These are phyloP conservation scores for Lamprologus sp. DNA, from an alignment of 2,113 vertebrate species.

Conservation along the genomic window DNA sequence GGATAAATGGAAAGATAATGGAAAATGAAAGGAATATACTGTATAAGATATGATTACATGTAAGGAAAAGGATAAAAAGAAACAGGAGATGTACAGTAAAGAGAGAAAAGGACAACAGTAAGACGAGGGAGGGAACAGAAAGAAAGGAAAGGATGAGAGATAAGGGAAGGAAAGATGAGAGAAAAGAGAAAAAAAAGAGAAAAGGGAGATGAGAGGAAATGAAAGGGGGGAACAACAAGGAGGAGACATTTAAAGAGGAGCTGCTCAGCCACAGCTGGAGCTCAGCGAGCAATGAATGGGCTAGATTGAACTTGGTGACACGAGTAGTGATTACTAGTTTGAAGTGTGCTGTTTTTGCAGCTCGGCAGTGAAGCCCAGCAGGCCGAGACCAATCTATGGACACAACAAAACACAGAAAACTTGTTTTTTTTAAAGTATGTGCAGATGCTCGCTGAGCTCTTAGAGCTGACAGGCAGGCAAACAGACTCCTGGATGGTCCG, in stretches of 20 bases:
- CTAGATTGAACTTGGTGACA: not conserved
- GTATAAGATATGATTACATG: not conserved
- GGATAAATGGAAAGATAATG: not conserved
- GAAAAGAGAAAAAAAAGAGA: not conserved
- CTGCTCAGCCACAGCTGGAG: slow-evolving; percentile 31
- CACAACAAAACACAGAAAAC: not conserved
- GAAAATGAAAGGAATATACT: not conserved
- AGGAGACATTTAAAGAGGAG: not conserved
- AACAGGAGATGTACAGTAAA: not conserved
- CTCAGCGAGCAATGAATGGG: not conserved
- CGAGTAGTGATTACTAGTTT: not conserved
- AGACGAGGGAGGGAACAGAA: not conserved
- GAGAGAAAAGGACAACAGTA: not conserved
- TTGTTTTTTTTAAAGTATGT: not conserved
- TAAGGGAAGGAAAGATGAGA: not conserved
- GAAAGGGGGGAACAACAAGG: not conserved
- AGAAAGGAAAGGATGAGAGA: not conserved
- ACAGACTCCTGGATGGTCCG: not conserved
- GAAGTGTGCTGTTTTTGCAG: slow-evolving; percentile 5
- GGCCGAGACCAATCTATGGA: not conserved
- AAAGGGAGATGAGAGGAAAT: not conserved
- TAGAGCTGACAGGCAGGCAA: not conserved
- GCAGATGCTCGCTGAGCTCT: not conserved
- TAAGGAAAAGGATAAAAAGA: not conserved
- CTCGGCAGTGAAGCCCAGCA: not conserved